phyloP scores from a whole-genome alignment of 1,140 invertebrate genomes.

The Bombus confusus region DNA sequence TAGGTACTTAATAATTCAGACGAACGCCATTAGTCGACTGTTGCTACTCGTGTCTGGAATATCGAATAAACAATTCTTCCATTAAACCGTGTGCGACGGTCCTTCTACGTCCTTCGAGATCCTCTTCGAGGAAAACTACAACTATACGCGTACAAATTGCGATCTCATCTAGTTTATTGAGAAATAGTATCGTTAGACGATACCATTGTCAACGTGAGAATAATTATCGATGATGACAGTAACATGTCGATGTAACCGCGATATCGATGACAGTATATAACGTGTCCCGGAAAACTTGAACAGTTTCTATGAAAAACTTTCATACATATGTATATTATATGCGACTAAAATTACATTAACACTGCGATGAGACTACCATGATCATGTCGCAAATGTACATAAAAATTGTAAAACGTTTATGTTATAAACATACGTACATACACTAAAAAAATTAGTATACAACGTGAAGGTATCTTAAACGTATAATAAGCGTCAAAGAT shows the following conservation, averaged over 20 bases:
- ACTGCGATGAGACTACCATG: too few species aligned
- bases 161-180: background rate
- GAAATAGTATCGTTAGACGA: background rate
- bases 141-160: background rate
- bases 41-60: background rate
- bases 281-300: too few species aligned
- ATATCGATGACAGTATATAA: background rate
- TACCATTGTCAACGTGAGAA: background rate
- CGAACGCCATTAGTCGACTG: background rate
- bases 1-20: background rate
- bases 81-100: background rate
- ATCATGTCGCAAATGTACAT: too few species aligned
- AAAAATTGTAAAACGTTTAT: too few species aligned
- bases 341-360: too few species aligned
- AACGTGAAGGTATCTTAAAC: too few species aligned
- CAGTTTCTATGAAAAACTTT: too few species aligned
- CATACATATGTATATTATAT: too few species aligned
- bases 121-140: background rate
- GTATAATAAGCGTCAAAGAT: too few species aligned
- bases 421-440: too few species aligned
- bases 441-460: too few species aligned
- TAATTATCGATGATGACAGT: background rate
- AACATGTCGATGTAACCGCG: background rate
- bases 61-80: background rate
- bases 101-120: background rate